Evolutionary conservation across 2,113 vertebrate species (phyloP), one percentile per base, ranked within the genome.

Genomic region (Litocranius walleri): DNA sequence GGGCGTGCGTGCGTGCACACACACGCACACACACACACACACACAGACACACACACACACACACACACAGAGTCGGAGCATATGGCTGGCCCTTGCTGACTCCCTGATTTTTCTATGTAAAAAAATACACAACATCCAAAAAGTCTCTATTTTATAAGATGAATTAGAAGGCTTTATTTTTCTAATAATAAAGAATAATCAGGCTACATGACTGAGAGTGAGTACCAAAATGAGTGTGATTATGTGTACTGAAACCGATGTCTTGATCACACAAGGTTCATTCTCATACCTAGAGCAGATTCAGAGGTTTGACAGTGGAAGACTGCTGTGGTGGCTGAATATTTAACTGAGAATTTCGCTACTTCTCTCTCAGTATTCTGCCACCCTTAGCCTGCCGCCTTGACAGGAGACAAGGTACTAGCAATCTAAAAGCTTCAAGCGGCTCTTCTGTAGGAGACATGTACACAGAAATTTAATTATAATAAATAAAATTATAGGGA

Each of bases 1-100:
- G 0, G 3, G 1, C 3, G 15, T 0, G 5, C 13, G 3, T 0
- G 54, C 1, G 3, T 0, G 0, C 6, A 4, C 6, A 7, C 29
- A 33, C 61, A 16, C 15, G 1, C 2, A 7, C 17, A 19, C 62
- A 8, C 62, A 21, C 17, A 5, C 17, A 11, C 17, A 62, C 27
- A 5, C 5, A 14, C 19, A 13, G 10, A 40, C 36, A 57, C 15
- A 33, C 27, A 1, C 30, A 19, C 17, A 36, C 33, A 56, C 7
- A 9, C 7, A 19, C n/a, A 71, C 64, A 36, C n/a, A 30, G 1
- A 17, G 40, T 29, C 15, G 23, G 54, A 81, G 23, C 25, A 36
- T 90, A 19, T 19, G 40, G 9, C 19, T 88, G 40, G 16, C 9
- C 36, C 23, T 86, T 67, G n/a, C 36, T 83, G 84, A 29, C 57